Evolutionary conservation across 1,140 invertebrate species (phyloP), one percentile per base, ranked within the genome.

Genomic region (Drosophila sucinea): DNA sequence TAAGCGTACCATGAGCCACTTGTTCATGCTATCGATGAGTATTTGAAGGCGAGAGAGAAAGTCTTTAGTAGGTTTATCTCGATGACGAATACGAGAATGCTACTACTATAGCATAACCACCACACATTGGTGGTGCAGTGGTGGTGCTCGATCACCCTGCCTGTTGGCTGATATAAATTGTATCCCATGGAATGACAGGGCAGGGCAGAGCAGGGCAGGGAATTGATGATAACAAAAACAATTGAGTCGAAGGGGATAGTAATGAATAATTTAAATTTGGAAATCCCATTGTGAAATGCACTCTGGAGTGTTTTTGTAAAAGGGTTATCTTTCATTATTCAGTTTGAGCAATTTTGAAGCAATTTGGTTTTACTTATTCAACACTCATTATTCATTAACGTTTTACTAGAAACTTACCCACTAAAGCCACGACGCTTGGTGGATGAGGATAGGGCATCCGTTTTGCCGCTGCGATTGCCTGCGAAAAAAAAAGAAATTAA

Each of bases 401-500:
- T 38, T 3, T 11, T 2, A 38, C 35, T 11, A 10, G 10, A 40
- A 72, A 94, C 96, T 96, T 92, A 97, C 96, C 95, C 95, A 81
- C 95, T 96, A 87, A 97, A 97, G 38, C 95, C 96, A 60, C 96
- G 94, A 73, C 96, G 94, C 90, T 97, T 97, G 32, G 90, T 91
- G 17, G 91, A 92, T 29, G 91, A 92, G 60, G 90, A 92, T n/a
- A 91, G 64, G 23, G 90, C 92, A 96, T 97, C 90, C 57, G 90
- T 62, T 77, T 91, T 91, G 76, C 77, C 73, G 60, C 77, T 75
- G 60, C 90, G 90, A 83, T 91, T 91, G 55, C 78, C 91, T 79
- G 54, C 30, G 60, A 29, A 57, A 75, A 62, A 58, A 10, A 60
- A 11, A 23, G 44, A 23, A 64, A 33, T 17, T 17, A 38, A 27